These are phyloP conservation scores for Sphecodes monilicornis DNA, from an alignment of 2,888 invertebrate genomes.

Conservation along the genomic window DNA sequence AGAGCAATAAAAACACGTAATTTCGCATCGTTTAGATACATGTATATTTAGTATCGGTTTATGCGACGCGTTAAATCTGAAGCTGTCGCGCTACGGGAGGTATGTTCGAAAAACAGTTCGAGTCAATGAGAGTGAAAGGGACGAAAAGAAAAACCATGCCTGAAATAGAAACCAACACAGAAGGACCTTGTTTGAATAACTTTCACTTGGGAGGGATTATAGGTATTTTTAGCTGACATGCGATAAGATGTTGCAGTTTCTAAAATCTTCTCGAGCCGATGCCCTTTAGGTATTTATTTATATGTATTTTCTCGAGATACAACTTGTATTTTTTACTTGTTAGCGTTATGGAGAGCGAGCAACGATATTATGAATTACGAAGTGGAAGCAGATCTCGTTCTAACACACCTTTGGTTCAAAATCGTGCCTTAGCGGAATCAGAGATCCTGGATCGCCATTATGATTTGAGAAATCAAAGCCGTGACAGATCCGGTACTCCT, in stretches of 20 bases:
- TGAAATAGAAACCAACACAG: conserved; percentile 48
- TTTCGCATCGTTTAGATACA: background rate
- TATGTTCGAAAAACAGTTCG: background rate
- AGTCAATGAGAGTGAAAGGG: conserved; percentile 14
- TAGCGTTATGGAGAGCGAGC: conserved; percentile 79
- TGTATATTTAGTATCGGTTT: background rate
- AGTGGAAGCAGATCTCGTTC: conserved; percentile 82
- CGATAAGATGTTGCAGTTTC: conserved; percentile 2
- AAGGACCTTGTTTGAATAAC: conserved; percentile 48
- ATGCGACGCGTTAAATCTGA: conserved; percentile 2
- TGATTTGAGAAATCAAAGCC: conserved; percentile 77
- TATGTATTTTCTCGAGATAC: background rate
- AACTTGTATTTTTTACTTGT: background rate
- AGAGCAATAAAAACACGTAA: background rate
- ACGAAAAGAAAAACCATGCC: conserved; percentile 15
- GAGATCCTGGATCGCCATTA: conserved; percentile 78
- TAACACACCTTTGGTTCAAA: conserved; percentile 78
- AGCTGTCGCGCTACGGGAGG: conserved; percentile 5
- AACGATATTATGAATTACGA: conserved; percentile 80
- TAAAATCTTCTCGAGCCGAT: background rate
- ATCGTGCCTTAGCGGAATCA: conserved; percentile 64
- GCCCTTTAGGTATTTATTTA: background rate
- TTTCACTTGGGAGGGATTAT: conserved; percentile 54
- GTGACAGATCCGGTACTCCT: conserved; percentile 81
- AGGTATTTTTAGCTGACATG: conserved; percentile 62